Conservation (phyloP, 37 sponge, comb jelly and placozoan species). For the Lycopodina hypogea region DNA sequence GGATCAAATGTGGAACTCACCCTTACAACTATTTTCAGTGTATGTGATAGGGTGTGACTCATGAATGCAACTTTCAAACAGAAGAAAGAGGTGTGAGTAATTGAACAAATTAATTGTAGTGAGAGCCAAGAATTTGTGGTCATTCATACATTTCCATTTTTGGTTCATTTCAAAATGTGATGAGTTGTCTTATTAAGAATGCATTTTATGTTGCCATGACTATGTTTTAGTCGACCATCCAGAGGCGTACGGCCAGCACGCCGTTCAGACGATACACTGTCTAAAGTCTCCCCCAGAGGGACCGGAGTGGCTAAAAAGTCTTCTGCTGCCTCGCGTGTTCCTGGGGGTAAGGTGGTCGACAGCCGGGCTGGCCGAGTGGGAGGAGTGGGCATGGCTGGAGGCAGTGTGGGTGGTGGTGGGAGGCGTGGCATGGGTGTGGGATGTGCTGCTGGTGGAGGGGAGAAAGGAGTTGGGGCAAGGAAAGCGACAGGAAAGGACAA, state of each 20-base stretch:
- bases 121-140: too few species aligned
- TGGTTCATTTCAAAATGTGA: too few species aligned
- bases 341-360: slow-evolving; percentile 45
- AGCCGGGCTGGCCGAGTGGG: slow-evolving; percentile 25
- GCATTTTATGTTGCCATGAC: too few species aligned
- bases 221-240: slow-evolving; percentile 28
- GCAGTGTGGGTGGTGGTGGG: slow-evolving; percentile 10
- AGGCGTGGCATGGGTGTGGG: background rate
- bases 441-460: background rate
- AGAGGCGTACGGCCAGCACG: slow-evolving; percentile 24
- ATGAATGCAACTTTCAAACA: too few species aligned
- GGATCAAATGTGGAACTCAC: too few species aligned
- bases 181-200: too few species aligned
- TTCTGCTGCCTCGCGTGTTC: background rate
- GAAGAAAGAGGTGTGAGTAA: too few species aligned
- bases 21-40: too few species aligned
- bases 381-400: too few species aligned
- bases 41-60: too few species aligned
- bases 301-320: slow-evolving; percentile 10
- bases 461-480: background rate
- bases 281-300: background rate
- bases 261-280: slow-evolving; percentile 4
- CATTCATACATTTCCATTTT: too few species aligned
- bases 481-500: slow-evolving; percentile 15
- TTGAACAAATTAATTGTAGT: too few species aligned